A percentile compares a stretch with the other conserved stretches of the same genome.
Evolutionary conservation across 1,140 invertebrate species (phyloP).

Genomic region (Asbolus verrucosus): DNA sequence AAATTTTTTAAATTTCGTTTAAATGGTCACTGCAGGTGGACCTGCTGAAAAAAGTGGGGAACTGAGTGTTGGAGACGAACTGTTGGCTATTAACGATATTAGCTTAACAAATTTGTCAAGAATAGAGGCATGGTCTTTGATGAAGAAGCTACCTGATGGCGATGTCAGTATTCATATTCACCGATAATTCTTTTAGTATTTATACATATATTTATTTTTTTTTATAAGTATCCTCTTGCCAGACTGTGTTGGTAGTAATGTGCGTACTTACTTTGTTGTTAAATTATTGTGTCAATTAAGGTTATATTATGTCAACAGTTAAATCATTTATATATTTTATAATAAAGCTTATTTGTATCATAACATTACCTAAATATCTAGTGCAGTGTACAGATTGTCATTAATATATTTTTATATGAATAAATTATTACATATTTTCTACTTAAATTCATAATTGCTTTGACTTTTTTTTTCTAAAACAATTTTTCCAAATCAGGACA

Average conservation of each 20-base stretch:
- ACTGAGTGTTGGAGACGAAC: conserved; percentile 87
- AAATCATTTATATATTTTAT: conserved; percentile 42
- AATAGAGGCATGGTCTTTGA: conserved; percentile 93
- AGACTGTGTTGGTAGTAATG: conserved; percentile 10
- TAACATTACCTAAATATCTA: conserved; percentile 42
- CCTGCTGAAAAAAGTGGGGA: conserved; percentile 89
- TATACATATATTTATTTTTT: conserved; percentile 44
- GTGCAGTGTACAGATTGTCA: conserved; percentile 30
- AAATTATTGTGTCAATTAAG: conserved; percentile 34
- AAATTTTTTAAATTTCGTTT: conserved; percentile 36
- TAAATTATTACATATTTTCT: conserved; percentile 37
- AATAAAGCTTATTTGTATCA: conserved; percentile 37
- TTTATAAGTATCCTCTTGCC: conserved; percentile 35
- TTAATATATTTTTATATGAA: conserved; percentile 39
- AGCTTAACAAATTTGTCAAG: conserved; percentile 86
- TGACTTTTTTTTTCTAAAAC: too few species aligned
- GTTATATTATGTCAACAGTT: conserved; percentile 23
- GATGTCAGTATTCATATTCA: conserved; percentile 69
- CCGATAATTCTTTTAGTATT: conserved; percentile 54
- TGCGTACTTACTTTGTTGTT: conserved; percentile 34
- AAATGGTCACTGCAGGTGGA: too few species aligned
- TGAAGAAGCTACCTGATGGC: conserved; percentile 89
- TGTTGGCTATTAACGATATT: conserved; percentile 84
- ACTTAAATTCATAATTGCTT: too few species aligned
- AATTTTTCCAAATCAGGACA: too few species aligned